Base-by-base conservation (phyloP, 2,888 invertebrate genomes). In the Athalia cordata region DNA sequence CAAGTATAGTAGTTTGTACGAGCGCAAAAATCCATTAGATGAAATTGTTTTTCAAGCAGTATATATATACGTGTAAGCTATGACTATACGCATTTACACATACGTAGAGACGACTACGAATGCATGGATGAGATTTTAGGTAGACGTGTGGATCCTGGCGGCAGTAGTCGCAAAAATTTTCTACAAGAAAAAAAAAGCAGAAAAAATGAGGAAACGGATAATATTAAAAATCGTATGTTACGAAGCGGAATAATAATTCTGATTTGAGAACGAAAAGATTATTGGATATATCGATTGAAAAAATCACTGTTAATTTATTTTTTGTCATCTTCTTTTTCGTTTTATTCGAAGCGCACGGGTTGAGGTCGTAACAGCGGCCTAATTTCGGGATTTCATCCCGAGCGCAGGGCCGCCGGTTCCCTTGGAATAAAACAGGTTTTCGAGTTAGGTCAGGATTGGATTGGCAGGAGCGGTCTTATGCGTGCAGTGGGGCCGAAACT, bases 401-500 rank as follows among this genome's bases (percentile, higher is more conserved):
- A 52, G 15, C 52, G 52, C 50, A 68, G 68, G 68, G 68, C 68
- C 52, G 68, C 68, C 29, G 29, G 29, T 29, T 29, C 29, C 68
- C 68, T 68, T 29, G 72, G 52, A 72, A 72, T 52, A 81, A 83
- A 87, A 87, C 87, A 86, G 87, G 87, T 87, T 87, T 87, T 84
- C 87, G 85, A 85, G 87, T 84, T 82, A 83, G 83, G 82, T 83
- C 82, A 81, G 79, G 85, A 83, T 84, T 82, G 29, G 29, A 29
- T 29, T 29, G 29, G 29, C 81, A 82, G 85, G 84, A 85, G 82
- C 85, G 85, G 86, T 29, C 29, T 4, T 15, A 11, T 29, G 55
- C 55, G 72, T 13, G 29, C 47, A 59, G 47, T n/a, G 9, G 8
- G 61, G 6, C 13, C 3, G 45, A 11, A 85, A 85, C 87, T 87